Evolutionary conservation across 2,888 invertebrate genomes (phyloP).

Genomic region (Euproctis similis): DNA sequence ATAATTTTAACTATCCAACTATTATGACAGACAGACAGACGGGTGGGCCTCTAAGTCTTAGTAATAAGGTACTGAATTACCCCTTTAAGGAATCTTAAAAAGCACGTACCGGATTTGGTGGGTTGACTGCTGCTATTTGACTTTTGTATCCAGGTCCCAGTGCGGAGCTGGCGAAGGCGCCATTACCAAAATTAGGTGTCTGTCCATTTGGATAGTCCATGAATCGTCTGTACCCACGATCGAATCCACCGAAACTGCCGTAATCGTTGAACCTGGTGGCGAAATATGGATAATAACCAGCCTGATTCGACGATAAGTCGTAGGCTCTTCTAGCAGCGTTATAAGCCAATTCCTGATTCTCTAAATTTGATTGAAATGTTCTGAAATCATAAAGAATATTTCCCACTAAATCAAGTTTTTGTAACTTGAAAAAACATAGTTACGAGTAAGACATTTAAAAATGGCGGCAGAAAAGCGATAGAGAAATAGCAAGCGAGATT

Average conservation of each 20-base stretch:
- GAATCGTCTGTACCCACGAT: conserved; percentile 2
- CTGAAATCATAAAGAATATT: conserved; percentile 37
- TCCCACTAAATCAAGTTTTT: too few species aligned
- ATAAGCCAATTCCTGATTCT: conserved; percentile 49
- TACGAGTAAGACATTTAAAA: background rate
- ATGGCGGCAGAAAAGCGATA: background rate
- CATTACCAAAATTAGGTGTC: conserved; percentile 31
- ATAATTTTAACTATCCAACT: too few species aligned
- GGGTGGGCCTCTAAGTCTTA: too few species aligned
- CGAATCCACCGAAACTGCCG: conserved; percentile 11
- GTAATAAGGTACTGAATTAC: too few species aligned
- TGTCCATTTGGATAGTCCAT: conserved; percentile 2
- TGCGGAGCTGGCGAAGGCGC: conserved; percentile 71
- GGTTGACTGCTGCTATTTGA: conserved; percentile 77
- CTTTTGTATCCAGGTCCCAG: conserved; percentile 70
- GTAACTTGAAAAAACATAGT: too few species aligned
- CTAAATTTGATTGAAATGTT: conserved; percentile 45
- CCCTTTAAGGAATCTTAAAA: conserved; percentile 1
- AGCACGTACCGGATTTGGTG: conserved; percentile 75
- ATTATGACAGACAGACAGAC: too few species aligned
- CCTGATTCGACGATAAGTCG: conserved; percentile 51
- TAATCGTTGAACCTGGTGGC: conserved; percentile 40
- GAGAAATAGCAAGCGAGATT: too few species aligned
- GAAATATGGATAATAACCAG: conserved; percentile 45
- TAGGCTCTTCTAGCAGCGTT: conserved; percentile 58